Evolutionary conservation across 2,113 vertebrate species (phyloP).

Genomic region (Macaca nemestrina): DNA sequence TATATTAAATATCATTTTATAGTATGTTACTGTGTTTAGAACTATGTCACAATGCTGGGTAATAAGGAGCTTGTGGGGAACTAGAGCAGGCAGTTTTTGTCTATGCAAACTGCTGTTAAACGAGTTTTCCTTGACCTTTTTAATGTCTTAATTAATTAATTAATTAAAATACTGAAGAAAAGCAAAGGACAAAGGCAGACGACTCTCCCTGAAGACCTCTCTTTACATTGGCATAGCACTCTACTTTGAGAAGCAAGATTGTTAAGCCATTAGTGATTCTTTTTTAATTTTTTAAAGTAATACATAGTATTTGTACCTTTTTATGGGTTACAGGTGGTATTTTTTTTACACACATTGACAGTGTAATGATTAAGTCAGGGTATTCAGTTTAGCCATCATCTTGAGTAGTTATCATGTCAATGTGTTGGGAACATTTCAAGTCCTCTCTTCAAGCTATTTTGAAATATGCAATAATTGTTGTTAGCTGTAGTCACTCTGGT

Average conservation of each 20-base stretch:
- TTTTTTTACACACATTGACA: not conserved
- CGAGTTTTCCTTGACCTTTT: not conserved
- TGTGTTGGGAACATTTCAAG: not conserved
- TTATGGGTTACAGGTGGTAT: not conserved
- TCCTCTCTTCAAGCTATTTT: not conserved
- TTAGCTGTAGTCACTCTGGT: not conserved
- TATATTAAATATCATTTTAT: not conserved
- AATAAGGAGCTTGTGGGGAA: not conserved
- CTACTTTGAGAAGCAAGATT: not conserved
- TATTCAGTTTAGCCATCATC: not conserved
- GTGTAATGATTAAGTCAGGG: not conserved
- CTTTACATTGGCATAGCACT: not conserved
- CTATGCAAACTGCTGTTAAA: not conserved
- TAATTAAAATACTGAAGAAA: not conserved
- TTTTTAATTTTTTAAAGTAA: not conserved
- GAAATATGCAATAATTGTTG: not conserved
- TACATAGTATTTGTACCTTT: not conserved
- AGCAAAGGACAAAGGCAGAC: not conserved
- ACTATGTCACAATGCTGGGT: not conserved
- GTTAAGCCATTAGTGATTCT: not conserved
- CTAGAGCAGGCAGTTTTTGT: not conserved
- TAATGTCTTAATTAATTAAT: conserved; percentile 5
- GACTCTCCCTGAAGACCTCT: not conserved
- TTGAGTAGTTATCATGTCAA: not conserved
- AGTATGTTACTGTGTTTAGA: conserved; percentile 17